Evolutionary conservation across 1,140 invertebrate species (phyloP).

Genomic region (Cydia strobilella): DNA sequence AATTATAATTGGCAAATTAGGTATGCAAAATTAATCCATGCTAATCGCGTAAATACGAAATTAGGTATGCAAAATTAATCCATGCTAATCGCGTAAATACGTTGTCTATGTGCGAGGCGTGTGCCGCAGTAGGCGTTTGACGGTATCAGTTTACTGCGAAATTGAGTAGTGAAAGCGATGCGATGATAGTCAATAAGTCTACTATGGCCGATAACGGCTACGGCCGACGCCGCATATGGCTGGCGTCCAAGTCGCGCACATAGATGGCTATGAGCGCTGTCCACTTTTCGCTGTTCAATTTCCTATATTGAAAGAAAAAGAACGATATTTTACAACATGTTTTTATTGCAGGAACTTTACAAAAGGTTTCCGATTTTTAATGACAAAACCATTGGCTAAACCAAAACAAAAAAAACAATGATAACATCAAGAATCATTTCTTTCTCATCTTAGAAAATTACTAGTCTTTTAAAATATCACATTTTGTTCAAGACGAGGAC

Average conservation of each 20-base stretch:
- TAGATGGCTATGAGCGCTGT: not conserved
- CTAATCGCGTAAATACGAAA: too few species aligned
- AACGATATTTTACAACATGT: conserved; percentile 42
- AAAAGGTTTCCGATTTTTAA: conserved; percentile 74
- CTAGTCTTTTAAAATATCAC: conserved; percentile 78
- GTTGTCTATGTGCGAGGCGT: too few species aligned
- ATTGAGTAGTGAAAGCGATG: too few species aligned
- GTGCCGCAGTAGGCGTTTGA: too few species aligned
- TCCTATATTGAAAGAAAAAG: conserved; percentile 21
- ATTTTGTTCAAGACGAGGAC: conserved; percentile 75
- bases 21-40: too few species aligned
- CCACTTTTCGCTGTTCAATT: not conserved
- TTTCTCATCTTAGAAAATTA: conserved; percentile 66
- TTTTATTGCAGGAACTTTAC: conserved; percentile 78
- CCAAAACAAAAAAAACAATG: conserved; percentile 57
- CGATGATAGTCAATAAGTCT: too few species aligned
- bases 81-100: too few species aligned
- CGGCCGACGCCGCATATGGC: too few species aligned
- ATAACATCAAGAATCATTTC: conserved; percentile 80
- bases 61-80: too few species aligned
- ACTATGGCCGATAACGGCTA: too few species aligned
- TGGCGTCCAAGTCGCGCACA: not conserved
- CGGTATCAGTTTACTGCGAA: too few species aligned
- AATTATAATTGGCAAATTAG: too few species aligned
- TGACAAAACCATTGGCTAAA: conserved; percentile 63